Base-by-base conservation (phyloP, 2,113 vertebrate species). In the Tychaedon coryphoeus region DNA sequence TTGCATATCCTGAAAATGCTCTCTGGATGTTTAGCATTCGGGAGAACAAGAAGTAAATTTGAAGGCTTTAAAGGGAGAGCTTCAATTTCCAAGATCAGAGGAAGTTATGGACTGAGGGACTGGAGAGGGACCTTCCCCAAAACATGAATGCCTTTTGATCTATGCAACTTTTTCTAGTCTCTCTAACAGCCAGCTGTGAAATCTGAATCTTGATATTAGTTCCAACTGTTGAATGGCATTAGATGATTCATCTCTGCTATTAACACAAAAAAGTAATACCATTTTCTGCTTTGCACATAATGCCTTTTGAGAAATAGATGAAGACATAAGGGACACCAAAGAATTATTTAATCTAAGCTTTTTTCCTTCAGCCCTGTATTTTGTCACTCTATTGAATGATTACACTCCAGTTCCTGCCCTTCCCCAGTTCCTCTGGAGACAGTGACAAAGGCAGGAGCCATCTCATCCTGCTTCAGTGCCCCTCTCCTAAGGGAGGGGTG, bases 231-330 rank as follows among this genome's bases (percentile, higher is more conserved):
- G 96, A 93, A 77, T 74, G 64, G 60, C 67, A 80, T 96, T 83
- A 84, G 79, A 64, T 90, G 92, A 92, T 96, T 90, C 85, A 96
- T 94, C 78, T 90, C 82, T 77, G 90, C 77, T 70, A 67, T 82
- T 96, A 96, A 96, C 83, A 90, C 58, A 80, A 90, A 88, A 90
- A 92, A 92, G 82, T 95, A 95, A 95, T 95, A 90, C 81, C 29
- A 7, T 95, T 96, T 95, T 95, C 84, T 91, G 75, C 90, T 95
- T 94, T 87, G 57, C 54, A 57, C 61, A 18, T 94, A 95, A 97
- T 91, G 77, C 94, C 91, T 92, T 95, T 92, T 95, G 95, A 96
- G 94, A 96, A 94, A 97, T 93, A 92, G 91, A 93, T 94, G 76
- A 94, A 95, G 94, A 95, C 94, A 45, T 86, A 88, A 93, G 94